phyloP scores from a whole-genome alignment of 1,140 invertebrate genomes.

The Zaprionus lachaisei region DNA sequence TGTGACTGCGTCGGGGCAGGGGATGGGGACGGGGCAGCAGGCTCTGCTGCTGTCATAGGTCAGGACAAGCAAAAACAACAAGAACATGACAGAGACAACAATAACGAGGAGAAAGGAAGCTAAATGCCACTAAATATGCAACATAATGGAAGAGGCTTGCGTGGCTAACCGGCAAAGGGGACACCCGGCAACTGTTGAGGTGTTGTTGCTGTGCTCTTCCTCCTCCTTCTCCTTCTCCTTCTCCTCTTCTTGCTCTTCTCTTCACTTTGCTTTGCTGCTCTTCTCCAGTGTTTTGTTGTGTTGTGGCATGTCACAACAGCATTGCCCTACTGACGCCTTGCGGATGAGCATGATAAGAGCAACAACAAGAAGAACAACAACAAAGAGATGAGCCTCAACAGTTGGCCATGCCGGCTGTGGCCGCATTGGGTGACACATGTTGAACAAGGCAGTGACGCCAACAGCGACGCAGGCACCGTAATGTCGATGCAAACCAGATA shows the following conservation, averaged over 20 bases:
- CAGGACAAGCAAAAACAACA: conserved; percentile 29
- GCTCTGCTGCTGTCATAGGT: conserved; percentile 47
- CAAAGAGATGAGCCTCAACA: conserved; percentile 56
- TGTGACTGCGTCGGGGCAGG: neutral
- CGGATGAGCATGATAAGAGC: conserved; percentile 52
- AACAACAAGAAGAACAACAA: conserved; percentile 19
- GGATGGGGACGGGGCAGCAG: neutral
- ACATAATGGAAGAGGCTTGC: conserved; percentile 51
- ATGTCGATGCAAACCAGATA: neutral
- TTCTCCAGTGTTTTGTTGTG: conserved; percentile 13
- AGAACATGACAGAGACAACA: conserved; percentile 7
- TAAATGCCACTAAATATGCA: conserved; percentile 79
- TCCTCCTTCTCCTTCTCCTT: neutral
- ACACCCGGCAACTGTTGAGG: neutral
- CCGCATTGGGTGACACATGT: conserved; percentile 61
- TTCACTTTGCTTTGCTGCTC: conserved; percentile 1
- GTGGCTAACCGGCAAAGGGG: conserved; percentile 19
- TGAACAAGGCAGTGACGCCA: conserved; percentile 24
- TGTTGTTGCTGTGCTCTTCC: neutral
- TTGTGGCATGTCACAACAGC: conserved; percentile 75
- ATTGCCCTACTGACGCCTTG: conserved; percentile 30
- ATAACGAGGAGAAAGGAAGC: conserved; percentile 18
- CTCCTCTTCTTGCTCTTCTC: neutral
- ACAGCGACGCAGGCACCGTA: neutral
- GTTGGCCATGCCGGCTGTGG: conserved; percentile 53